phyloP scores from a whole-genome alignment of 2,888 invertebrate species.

The Tinea pellionella region DNA sequence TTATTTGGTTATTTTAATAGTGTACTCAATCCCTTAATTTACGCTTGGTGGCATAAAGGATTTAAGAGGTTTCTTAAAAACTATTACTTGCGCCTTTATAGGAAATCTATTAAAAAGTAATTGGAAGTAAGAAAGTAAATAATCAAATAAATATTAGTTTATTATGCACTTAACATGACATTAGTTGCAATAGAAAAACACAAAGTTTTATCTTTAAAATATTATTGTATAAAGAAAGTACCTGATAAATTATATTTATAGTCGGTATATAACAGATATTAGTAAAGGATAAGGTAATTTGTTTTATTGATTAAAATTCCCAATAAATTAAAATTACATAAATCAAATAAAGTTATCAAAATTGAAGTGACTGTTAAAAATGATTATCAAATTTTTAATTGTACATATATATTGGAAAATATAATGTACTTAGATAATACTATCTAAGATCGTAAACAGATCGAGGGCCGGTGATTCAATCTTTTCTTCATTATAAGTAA shows the following conservation, averaged over 20 bases:
- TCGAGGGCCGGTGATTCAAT: no score
- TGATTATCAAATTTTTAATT: no score
- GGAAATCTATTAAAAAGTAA: background rate
- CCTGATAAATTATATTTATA: background rate
- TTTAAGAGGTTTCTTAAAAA: conserved; percentile 63
- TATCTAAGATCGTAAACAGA: no score
- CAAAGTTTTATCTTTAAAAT: no score
- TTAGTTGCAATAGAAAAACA: background rate
- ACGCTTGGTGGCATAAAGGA: conserved; percentile 79
- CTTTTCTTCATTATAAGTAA: no score
- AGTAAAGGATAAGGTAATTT: background rate
- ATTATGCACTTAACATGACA: background rate
- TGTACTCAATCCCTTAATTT: conserved; percentile 73
- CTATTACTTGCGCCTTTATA: conserved; percentile 24
- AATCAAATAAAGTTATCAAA: background rate
- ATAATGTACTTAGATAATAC: no score
- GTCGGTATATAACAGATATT: background rate
- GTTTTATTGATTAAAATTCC: background rate
- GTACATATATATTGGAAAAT: no score
- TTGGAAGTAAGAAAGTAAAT: no score
- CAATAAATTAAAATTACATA: background rate
- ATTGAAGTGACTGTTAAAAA: no score
- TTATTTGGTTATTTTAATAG: conserved; percentile 72
- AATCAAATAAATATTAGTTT: no score
- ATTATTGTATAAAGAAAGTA: background rate